Evolutionary conservation across 2,888 invertebrate species (phyloP).

Genomic region (Tolmerus cingulatus): DNA sequence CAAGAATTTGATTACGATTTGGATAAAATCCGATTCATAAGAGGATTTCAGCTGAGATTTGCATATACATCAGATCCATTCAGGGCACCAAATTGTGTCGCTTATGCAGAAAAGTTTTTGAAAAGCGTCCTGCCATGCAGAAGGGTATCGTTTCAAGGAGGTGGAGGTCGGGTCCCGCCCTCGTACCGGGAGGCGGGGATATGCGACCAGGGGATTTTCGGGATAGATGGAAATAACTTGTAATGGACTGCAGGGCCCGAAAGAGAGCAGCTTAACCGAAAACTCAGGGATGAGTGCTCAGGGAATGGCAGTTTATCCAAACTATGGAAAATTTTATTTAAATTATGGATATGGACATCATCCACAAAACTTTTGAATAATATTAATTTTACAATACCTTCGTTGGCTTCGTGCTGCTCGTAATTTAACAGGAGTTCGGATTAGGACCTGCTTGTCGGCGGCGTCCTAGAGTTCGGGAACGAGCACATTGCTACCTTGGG

Average conservation of each 20-base stretch:
- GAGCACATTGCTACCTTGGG: not conserved
- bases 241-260: slow-evolving; percentile 10
- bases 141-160: slow-evolving; percentile 10
- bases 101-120: slow-evolving; percentile 39
- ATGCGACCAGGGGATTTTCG: not conserved
- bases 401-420: not conserved
- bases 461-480: not conserved
- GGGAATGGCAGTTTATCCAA: slow-evolving; percentile 31
- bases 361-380: slow-evolving; percentile 1
- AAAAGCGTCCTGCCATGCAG: slow-evolving; percentile 10
- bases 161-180: not conserved
- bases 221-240: not conserved
- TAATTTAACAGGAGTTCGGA: not conserved
- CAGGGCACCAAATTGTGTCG: slow-evolving; percentile 35
- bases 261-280: slow-evolving; percentile 7
- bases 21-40: slow-evolving; percentile 38
- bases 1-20: slow-evolving; percentile 39
- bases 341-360: slow-evolving; percentile 27
- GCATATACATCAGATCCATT: slow-evolving; percentile 36
- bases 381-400: slow-evolving; percentile 24
- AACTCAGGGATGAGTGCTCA: slow-evolving; percentile 6
- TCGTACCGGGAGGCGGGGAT: not conserved
- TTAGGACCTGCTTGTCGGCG: not conserved
- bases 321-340: slow-evolving; percentile 34
- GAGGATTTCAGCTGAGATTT: slow-evolving; percentile 35